phyloP scores from a whole-genome alignment of 2,797 vertebrate genomes.

The Capromys pilorides region DNA sequence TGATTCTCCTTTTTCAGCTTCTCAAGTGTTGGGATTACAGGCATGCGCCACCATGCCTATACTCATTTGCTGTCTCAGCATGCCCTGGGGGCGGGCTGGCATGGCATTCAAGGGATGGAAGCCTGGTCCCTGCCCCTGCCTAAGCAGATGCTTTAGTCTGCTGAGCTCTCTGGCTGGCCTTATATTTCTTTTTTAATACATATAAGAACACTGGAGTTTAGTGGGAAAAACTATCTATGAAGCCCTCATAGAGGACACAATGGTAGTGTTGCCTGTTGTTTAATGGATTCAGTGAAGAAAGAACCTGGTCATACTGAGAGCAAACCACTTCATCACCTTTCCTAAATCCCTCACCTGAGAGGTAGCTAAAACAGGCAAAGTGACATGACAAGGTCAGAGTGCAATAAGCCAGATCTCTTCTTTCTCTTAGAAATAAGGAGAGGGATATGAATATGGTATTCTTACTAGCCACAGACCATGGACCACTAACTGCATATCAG shows the following conservation, averaged over 20 bases:
- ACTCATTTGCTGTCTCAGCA: too few relatives aligned
- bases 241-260: neutral
- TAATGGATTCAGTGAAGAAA: neutral
- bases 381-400: neutral
- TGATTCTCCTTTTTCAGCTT: too few relatives aligned
- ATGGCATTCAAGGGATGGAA: too few relatives aligned
- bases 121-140: too few relatives aligned
- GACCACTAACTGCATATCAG: constrained; percentile 42
- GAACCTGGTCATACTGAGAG: neutral
- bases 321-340: neutral
- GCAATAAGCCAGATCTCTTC: neutral
- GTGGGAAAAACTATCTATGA: neutral
- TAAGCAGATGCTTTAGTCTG: too few relatives aligned
- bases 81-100: too few relatives aligned
- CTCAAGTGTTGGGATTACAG: too few relatives aligned
- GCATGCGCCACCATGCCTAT: too few relatives aligned
- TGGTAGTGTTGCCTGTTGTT: neutral
- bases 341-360: constrained; percentile 11
- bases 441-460: neutral
- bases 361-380: neutral
- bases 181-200: neutral
- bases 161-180: too few relatives aligned
- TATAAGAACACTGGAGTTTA: neutral
- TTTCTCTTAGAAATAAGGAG: constrained; percentile 6
- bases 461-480: neutral